Base-by-base conservation (phyloP, 2,888 invertebrate species). In the Leucophora obtusa region DNA sequence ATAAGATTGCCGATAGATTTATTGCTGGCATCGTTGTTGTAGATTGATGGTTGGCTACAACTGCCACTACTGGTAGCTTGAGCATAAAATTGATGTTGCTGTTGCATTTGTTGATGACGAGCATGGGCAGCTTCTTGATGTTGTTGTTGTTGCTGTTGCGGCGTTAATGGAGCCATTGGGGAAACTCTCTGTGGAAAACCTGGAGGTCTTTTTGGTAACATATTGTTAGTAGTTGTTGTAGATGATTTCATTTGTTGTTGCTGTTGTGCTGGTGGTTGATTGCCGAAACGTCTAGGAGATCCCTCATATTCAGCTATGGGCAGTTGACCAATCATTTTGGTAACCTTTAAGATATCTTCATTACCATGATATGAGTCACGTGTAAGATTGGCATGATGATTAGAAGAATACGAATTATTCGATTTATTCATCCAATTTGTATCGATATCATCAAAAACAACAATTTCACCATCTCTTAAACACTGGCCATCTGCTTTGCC, bases 261-360 rank as follows among this genome's bases (percentile, higher is more conserved):
- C 58, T 15, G 17, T 38, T 70, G 33, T 38, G 43, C 6, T 54
- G 54, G 60, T 47, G 62, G 68, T 71, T 77, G 77, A 68, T 78
- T 92, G 5, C 96, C 97, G 88, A 97, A 97, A 84, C 97, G 93
- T 84, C 96, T 92, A 15, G 97, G 97, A 53, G 97, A 97, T 15
- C 96, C 97, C 85, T 97, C 96, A 88, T 97, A 97, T 87, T 97
- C 96, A 18, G 97, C 96, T 85, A 97, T 97, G n/a, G 97, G 97
- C 56, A 90, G 79, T 72, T 89, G 90, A 1, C 90, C 90, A 85
- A 90, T 90, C 90, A 90, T 90, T 85, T 90, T 90, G 21, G 90
- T 90, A 0, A 90, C 89, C 83, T 90, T 90, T 0, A 90, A 83
- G 0, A 90, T 85, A 83, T 90, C 90, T 47, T 90, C 89, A 17